phyloP scores from a whole-genome alignment of 2,113 vertebrate genomes.

The Pelusios castaneus region DNA sequence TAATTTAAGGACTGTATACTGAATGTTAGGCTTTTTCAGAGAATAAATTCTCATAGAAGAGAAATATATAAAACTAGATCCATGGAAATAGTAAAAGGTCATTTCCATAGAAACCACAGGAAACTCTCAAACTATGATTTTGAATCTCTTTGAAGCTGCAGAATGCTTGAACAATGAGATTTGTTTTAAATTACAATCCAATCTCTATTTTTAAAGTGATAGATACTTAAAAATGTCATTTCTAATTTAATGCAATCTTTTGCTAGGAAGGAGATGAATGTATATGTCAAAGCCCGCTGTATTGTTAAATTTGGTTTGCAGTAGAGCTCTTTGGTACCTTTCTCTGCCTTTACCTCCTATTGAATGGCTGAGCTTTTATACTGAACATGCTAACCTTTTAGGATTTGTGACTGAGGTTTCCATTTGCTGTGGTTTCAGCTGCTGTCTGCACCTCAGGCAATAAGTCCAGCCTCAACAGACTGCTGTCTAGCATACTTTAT shows the following conservation, averaged over 20 bases:
- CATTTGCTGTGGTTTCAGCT: conserved; percentile 16
- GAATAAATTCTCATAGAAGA: conserved; percentile 73
- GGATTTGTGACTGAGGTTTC: neutral
- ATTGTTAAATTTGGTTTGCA: neutral
- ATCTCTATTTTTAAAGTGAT: conserved; percentile 28
- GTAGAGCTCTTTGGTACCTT: neutral
- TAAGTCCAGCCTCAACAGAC: conserved; percentile 1
- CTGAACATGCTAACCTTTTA: conserved; percentile 20
- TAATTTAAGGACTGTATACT: conserved; percentile 63
- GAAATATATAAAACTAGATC: conserved; percentile 76
- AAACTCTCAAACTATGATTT: conserved; percentile 68
- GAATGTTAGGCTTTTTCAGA: conserved; percentile 69
- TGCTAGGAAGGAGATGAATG: neutral
- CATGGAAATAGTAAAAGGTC: conserved; percentile 75
- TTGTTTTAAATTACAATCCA: conserved; percentile 64
- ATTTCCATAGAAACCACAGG: conserved; percentile 75
- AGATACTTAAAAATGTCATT: conserved; percentile 14
- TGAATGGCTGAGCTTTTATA: conserved; percentile 44
- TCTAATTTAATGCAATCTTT: conserved; percentile 6
- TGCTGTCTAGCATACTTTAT: neutral
- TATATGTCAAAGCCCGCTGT: conserved; percentile 20
- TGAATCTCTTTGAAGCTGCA: conserved; percentile 56
- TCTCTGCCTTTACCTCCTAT: conserved; percentile 1
- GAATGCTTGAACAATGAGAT: conserved; percentile 42
- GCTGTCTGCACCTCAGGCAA: neutral